phyloP scores from a whole-genome alignment of 2,888 invertebrate species.

The Elegia similella region DNA sequence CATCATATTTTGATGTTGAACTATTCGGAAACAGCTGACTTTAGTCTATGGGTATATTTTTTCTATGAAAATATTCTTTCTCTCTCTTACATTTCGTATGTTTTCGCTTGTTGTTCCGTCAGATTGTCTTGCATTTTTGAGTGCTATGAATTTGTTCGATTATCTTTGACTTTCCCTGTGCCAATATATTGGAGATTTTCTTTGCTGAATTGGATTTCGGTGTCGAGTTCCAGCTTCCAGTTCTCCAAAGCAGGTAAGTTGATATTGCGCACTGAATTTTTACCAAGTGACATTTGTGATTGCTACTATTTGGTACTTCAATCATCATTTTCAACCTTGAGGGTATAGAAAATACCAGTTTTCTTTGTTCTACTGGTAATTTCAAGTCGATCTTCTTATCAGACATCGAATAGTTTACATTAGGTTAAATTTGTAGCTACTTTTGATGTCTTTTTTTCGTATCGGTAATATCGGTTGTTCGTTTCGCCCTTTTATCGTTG shows the following conservation, averaged over 20 bases:
- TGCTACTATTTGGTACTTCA: constrained; percentile 32
- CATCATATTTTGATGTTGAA: background rate
- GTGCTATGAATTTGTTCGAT: constrained; percentile 57
- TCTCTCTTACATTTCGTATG: constrained; percentile 46
- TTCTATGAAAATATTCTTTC: constrained; percentile 39
- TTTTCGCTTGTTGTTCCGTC: constrained; percentile 66
- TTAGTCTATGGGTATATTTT: constrained; percentile 37
- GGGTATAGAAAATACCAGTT: constrained; percentile 49
- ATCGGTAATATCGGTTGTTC: background rate
- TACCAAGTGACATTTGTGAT: constrained; percentile 55
- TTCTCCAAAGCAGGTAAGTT: constrained; percentile 54
- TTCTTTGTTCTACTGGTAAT: constrained; percentile 53
- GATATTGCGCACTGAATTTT: constrained; percentile 64
- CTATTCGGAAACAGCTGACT: constrained; percentile 55
- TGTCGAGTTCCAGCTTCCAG: constrained; percentile 34
- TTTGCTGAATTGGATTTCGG: constrained; percentile 50
- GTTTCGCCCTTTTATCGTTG: background rate
- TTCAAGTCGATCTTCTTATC: background rate
- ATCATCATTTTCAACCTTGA: constrained; percentile 74
- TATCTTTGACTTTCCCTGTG: constrained; percentile 50
- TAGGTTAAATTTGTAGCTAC: background rate
- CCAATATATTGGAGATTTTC: constrained; percentile 43
- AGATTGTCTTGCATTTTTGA: constrained; percentile 57
- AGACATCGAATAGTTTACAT: background rate
- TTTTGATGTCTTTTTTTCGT: background rate